Evolutionary conservation across 2,888 invertebrate species (phyloP).

Genomic region (Ophioninae sp.): DNA sequence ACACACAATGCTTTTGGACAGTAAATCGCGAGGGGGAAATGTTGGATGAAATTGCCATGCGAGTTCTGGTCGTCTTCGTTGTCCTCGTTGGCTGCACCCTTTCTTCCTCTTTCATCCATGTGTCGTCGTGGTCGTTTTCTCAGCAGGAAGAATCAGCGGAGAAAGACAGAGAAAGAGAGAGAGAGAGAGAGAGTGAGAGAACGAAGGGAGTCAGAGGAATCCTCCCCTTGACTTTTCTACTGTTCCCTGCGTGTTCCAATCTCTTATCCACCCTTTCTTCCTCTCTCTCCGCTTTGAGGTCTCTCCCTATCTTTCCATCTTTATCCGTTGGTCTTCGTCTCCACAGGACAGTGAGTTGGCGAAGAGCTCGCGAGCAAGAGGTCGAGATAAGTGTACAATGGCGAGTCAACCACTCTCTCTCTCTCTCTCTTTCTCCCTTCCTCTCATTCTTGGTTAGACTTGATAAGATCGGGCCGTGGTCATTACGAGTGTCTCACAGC

Average conservation of each 20-base stretch:
- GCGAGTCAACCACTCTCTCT: slow-evolving; percentile 59
- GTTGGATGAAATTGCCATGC: slow-evolving; percentile 59
- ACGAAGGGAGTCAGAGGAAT: slow-evolving; percentile 50
- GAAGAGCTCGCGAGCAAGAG: slow-evolving; percentile 63
- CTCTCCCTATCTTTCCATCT: neutral
- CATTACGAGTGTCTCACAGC: slow-evolving; percentile 78
- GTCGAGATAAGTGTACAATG: slow-evolving; percentile 75
- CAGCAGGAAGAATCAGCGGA: slow-evolving; percentile 41
- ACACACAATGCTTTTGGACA: neutral
- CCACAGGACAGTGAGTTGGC: slow-evolving; percentile 63
- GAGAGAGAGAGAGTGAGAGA: slow-evolving; percentile 45
- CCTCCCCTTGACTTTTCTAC: slow-evolving; percentile 49
- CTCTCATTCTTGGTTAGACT: slow-evolving; percentile 57
- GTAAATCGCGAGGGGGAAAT: slow-evolving; percentile 42
- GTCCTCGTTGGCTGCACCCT: slow-evolving; percentile 39
- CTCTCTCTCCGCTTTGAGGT: neutral
- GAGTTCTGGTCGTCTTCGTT: slow-evolving; percentile 39
- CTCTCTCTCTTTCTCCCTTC: slow-evolving; percentile 16
- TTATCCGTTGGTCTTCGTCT: slow-evolving; percentile 14
- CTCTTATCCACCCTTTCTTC: slow-evolving; percentile 32
- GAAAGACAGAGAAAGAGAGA: slow-evolving; percentile 49
- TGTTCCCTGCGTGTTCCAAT: slow-evolving; percentile 36
- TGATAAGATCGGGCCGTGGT: slow-evolving; percentile 77
- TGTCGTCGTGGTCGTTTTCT: slow-evolving; percentile 53
- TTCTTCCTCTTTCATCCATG: neutral